phyloP scores from a whole-genome alignment of 2,113 vertebrate species.

The Eonycteris spelaea region DNA sequence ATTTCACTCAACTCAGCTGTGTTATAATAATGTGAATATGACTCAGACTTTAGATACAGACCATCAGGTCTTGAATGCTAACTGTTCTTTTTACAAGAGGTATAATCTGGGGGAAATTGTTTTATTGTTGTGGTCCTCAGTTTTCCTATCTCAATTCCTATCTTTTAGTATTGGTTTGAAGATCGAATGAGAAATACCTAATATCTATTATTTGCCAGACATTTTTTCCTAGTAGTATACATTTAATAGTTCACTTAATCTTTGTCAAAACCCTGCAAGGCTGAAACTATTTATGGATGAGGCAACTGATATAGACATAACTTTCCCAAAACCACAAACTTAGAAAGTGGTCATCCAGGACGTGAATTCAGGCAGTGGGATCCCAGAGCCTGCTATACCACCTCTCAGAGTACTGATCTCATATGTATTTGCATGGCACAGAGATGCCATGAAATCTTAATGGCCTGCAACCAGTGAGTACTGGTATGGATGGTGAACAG shows the following conservation, averaged over 20 bases:
- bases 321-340: not conserved
- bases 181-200: not conserved
- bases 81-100: not conserved
- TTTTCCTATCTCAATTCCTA: not conserved
- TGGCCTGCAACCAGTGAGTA: not conserved
- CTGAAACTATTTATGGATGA: not conserved
- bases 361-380: rapidly evolving
- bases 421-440: rapidly evolving
- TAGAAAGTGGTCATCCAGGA: not conserved
- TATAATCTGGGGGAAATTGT: not conserved
- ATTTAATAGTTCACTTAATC: not conserved
- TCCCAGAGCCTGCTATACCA: rapidly evolving
- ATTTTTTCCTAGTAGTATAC: not conserved
- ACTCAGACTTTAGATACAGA: not conserved
- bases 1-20: not conserved
- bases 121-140: not conserved
- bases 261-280: not conserved
- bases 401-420: rapidly evolving
- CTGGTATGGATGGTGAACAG: rapidly evolving
- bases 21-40: not conserved
- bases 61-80: rapidly evolving
- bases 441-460: rapidly evolving
- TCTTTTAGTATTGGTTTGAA: not conserved
- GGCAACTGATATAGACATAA: not conserved
- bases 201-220: not conserved